Percentiles rank a stretch among this genome's conserved stretches.
Conservation (phyloP, 2,113 vertebrate species). For the Phrynosoma platyrhinos region DNA sequence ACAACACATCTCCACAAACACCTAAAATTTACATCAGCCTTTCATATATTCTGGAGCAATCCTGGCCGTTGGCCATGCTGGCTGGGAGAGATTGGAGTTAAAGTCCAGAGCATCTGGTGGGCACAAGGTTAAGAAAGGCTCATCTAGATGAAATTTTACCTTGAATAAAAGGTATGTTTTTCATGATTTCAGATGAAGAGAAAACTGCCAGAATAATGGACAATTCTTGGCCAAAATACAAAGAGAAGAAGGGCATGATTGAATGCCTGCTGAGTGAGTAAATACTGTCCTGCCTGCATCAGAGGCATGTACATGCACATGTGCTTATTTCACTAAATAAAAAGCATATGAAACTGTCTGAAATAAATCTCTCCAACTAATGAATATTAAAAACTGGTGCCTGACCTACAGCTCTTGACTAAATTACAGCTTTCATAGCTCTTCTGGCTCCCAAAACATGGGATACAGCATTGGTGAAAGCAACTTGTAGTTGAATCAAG, state of each 20-base stretch:
- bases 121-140: not conserved
- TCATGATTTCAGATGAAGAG: conserved; percentile 19
- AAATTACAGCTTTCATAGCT: not conserved
- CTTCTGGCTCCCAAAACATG: not conserved
- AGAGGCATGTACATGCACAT: not conserved
- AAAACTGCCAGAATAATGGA: not conserved
- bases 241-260: not conserved
- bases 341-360: not conserved
- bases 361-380: not conserved
- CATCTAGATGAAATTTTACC: not conserved
- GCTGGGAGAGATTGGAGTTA: not conserved
- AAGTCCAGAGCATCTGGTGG: not conserved
- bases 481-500: not conserved
- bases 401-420: not conserved
- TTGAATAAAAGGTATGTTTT: conserved; percentile 25
- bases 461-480: not conserved
- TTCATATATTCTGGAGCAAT: not conserved
- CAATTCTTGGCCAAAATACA: not conserved
- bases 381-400: conserved; percentile 2
- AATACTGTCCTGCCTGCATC: conserved; percentile 3
- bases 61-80: not conserved
- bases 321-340: not conserved
- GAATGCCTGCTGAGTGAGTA: not conserved
- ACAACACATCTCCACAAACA: not conserved
- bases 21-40: not conserved